phyloP scores from a whole-genome alignment of 2,888 invertebrate genomes.

The Lapara coniferarum region DNA sequence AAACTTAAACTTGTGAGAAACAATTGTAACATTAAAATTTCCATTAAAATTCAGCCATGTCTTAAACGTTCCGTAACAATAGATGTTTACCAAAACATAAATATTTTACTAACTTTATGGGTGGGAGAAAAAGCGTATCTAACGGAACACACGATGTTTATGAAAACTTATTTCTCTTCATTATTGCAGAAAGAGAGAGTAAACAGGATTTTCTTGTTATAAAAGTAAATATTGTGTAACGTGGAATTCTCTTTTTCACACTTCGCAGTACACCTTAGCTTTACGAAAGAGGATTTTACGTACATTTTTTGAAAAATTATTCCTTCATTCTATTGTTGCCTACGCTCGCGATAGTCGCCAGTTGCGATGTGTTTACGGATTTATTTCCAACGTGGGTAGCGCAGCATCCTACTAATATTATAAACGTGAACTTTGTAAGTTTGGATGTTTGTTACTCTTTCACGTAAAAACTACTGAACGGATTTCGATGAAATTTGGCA shows the following conservation, averaged over 20 bases:
- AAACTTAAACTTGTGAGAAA: neutral
- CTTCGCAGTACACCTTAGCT: neutral
- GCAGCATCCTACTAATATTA: too few relatives aligned
- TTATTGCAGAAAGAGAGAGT: neutral
- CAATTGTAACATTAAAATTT: neutral
- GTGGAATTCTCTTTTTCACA: constrained; percentile 4
- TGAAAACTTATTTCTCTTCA: constrained; percentile 16
- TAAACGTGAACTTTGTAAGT: too few relatives aligned
- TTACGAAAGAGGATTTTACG: neutral
- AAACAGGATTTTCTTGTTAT: constrained; percentile 20
- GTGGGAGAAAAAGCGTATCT: neutral
- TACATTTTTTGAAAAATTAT: constrained; percentile 11
- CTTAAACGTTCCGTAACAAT: constrained; percentile 18
- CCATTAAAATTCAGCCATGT: neutral
- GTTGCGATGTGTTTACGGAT: neutral
- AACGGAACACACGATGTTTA: constrained; percentile 1
- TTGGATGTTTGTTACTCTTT: too few relatives aligned
- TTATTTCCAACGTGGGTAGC: neutral
- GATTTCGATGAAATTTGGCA: too few relatives aligned
- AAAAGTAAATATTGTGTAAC: constrained; percentile 20
- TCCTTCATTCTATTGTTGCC: neutral
- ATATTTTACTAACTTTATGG: constrained; percentile 22
- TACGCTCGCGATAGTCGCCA: too few relatives aligned
- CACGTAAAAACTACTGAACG: too few relatives aligned
- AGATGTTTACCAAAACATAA: constrained; percentile 9